Evolutionary conservation across 2,888 invertebrate species (phyloP).

Genomic region (Drosophila mercatorum): DNA sequence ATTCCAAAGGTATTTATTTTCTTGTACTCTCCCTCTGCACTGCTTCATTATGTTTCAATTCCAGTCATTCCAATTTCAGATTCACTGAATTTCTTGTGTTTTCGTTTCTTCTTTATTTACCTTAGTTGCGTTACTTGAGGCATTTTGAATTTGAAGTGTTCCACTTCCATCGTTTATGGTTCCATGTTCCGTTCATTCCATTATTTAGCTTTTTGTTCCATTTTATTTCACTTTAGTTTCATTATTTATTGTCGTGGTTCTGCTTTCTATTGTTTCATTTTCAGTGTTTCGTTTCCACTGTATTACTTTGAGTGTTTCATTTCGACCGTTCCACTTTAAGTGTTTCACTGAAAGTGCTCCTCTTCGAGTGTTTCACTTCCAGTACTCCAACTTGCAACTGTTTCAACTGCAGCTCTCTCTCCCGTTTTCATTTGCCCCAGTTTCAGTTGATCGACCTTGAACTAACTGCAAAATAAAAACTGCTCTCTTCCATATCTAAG

Average conservation of each 20-base stretch:
- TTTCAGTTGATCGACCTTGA: slow-evolving; percentile 3
- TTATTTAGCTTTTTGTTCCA: not conserved
- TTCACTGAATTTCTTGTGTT: rapidly evolving
- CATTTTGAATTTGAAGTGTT: not conserved
- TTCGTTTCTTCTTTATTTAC: no score
- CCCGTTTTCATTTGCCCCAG: not conserved
- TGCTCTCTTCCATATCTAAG: slow-evolving; percentile 61
- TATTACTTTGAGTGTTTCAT: not conserved
- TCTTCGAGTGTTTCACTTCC: not conserved
- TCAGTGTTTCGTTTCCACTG: not conserved
- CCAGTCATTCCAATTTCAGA: not conserved
- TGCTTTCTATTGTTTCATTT: not conserved
- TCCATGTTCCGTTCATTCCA: no score
- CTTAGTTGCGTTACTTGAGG: not conserved
- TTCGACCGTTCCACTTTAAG: no score
- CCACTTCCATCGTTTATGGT: not conserved
- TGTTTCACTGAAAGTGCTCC: not conserved
- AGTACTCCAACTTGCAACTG: not conserved
- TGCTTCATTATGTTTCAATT: not conserved
- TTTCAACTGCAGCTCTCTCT: not conserved
- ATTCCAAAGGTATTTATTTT: no score
- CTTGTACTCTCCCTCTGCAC: not conserved
- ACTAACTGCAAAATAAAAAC: slow-evolving; percentile 32
- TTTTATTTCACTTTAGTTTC: not conserved
- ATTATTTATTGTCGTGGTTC: not conserved